These are phyloP conservation scores for Argyresthia albistria DNA, from an alignment of 2,888 invertebrate genomes.

Conservation along the genomic window DNA sequence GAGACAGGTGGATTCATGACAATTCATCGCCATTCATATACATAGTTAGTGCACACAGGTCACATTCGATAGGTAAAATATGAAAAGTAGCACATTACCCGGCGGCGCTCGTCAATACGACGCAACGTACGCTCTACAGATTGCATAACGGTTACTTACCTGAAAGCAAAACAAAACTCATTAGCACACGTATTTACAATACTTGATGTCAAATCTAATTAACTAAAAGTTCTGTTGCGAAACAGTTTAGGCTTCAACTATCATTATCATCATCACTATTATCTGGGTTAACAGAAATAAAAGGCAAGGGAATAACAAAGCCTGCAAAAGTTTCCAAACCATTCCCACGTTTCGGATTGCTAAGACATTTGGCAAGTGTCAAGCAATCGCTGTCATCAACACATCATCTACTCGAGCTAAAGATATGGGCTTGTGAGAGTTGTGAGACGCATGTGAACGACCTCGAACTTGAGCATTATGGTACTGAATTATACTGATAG, in stretches of 20 bases:
- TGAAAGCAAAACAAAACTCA: slow-evolving; percentile 34
- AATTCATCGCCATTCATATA: no score
- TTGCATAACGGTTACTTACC: slow-evolving; percentile 39
- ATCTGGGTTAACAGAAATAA: no score
- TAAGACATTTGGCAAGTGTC: no score
- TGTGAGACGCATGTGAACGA: slow-evolving; percentile 29
- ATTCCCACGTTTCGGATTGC: no score
- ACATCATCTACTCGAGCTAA: no score
- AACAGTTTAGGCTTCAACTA: no score
- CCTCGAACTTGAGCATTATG: slow-evolving; percentile 56
- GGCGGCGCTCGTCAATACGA: slow-evolving; percentile 11
- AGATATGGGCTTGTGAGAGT: no score
- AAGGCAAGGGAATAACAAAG: no score
- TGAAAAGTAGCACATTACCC: slow-evolving; percentile 23
- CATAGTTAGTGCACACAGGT: neutral
- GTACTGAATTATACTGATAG: neutral
- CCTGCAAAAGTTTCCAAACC: no score
- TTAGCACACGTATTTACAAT: slow-evolving; percentile 8
- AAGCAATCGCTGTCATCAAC: no score
- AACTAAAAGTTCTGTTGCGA: neutral
- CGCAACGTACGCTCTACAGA: slow-evolving; percentile 14
- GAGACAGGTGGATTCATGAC: no score
- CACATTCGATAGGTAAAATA: slow-evolving; percentile 5
- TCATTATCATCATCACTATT: no score
- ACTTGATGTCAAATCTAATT: slow-evolving; percentile 1